Evolutionary conservation across 1,140 invertebrate genomes (phyloP).

Genomic region (Phenacoccus solenopsis): DNA sequence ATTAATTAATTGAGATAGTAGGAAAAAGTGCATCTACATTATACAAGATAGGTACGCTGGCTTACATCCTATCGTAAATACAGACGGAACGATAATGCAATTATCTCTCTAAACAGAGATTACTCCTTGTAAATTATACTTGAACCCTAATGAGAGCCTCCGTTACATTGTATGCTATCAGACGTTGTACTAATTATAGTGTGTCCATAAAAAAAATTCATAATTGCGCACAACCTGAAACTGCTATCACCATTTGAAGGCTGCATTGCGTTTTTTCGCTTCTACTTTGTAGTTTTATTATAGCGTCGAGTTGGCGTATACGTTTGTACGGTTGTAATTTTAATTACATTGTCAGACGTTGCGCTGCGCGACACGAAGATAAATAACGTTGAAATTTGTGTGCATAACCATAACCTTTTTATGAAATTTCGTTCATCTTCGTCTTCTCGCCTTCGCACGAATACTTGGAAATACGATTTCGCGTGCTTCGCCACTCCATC

Average conservation of each 20-base stretch:
- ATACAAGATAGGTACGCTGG: too few relatives aligned
- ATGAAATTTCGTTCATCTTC: too few relatives aligned
- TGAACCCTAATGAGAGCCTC: slow-evolving; percentile 10
- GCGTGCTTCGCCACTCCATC: too few relatives aligned
- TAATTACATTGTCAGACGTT: background rate
- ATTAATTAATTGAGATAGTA: too few relatives aligned
- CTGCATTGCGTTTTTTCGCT: background rate
- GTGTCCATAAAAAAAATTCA: background rate
- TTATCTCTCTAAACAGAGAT: too few relatives aligned
- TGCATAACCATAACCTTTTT: too few relatives aligned
- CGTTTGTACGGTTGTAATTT: background rate
- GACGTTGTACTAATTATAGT: background rate
- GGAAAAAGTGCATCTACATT: too few relatives aligned
- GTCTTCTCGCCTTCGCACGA: too few relatives aligned
- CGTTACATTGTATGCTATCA: slow-evolving; percentile 5
- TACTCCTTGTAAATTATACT: background rate
- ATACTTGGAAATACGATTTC: too few relatives aligned
- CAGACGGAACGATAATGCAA: too few relatives aligned
- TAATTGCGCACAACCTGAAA: background rate
- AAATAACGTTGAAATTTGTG: too few relatives aligned
- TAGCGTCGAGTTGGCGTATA: background rate
- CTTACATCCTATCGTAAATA: too few relatives aligned
- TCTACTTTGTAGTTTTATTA: background rate
- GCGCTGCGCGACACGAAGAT: background rate
- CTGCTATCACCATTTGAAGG: background rate